These are phyloP conservation scores for Acrobasis suavella DNA, from an alignment of 2,888 invertebrate species.

Conservation along the genomic window DNA sequence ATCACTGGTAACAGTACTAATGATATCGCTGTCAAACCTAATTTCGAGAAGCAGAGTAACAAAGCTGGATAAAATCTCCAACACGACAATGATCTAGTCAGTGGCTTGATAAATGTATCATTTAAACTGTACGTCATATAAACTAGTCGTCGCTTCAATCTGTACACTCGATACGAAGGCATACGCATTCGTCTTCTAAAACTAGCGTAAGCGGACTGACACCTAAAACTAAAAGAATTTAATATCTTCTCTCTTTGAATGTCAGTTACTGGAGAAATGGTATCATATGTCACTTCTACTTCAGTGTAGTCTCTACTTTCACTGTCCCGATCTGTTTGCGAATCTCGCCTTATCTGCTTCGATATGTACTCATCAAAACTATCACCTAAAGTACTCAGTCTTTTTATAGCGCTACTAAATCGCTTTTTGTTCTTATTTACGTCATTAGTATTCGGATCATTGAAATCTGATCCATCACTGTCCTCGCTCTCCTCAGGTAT, in stretches of 20 bases:
- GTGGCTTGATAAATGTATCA: constrained; percentile 72
- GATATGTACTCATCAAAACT: constrained; percentile 75
- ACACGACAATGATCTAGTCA: constrained; percentile 69
- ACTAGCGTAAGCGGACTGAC: constrained; percentile 65
- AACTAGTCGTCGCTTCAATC: constrained; percentile 57
- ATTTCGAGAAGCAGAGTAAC: constrained; percentile 60
- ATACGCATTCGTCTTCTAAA: constrained; percentile 65
- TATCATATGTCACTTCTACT: constrained; percentile 70
- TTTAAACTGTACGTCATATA: constrained; percentile 66
- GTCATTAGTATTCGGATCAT: constrained; percentile 43
- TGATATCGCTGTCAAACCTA: constrained; percentile 61
- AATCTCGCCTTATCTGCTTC: constrained; percentile 68
- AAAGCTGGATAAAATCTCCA: constrained; percentile 76
- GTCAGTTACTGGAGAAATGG: constrained; percentile 69
- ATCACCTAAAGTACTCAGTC: constrained; percentile 77
- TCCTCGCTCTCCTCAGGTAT: constrained; percentile 79
- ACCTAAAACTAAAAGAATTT: constrained; percentile 71
- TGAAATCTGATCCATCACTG: constrained; percentile 48
- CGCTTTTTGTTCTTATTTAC: constrained; percentile 53
- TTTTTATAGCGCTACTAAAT: constrained; percentile 72
- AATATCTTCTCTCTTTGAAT: constrained; percentile 71
- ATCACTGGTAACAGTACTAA: constrained; percentile 64
- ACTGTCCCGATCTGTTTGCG: constrained; percentile 50
- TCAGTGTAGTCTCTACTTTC: constrained; percentile 62
- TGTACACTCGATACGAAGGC: constrained; percentile 72